Base-by-base conservation (phyloP, 1,140 invertebrate genomes). In the Drosophila nasuta region DNA sequence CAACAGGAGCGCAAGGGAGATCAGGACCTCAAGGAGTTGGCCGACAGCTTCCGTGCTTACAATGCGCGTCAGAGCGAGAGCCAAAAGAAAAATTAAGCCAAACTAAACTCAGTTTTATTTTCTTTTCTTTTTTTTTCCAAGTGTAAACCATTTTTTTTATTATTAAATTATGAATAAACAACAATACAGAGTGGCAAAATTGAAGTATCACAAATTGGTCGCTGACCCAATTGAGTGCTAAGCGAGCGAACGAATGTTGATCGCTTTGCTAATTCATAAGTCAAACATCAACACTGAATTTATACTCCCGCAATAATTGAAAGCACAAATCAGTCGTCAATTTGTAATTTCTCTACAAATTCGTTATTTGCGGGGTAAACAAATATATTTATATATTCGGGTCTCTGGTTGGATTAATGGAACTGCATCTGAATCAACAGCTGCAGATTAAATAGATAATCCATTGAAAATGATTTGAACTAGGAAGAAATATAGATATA, bases 1-100 rank as follows among this genome's bases (percentile, higher is more conserved):
- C 72, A 81, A 60, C 38, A 87, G 67, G 56, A 90, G 38, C 67
- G 49, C 62, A 64, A 74, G 1, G 51, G 52, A 6, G 30, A 49
- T 0, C 35, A 75, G 3, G 7, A 46, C 6, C 57, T 74, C 0
- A 17, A 20, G 10, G 75, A 89, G 1, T 30, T 89, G 43, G 63
- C 85, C 13, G 68, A 72, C 1, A 81, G 81, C n/a, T 33, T 88
- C 48, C 70, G 75, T 0, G 57, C 35, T 45, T 82, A 83, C 60
- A 65, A 41, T 6, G 15, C 5, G 5, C 54, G 35, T 13, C 52
- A 56, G 30, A 76, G 46, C 69, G 67, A 49, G 28, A n/a, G 48
- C 35, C 45, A 79, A n/a, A 71, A 58, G 4, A n/a, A n/a, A 3
- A 48, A 63, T 11, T 33, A 15, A 49, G 11, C 1, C 6, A 41